phyloP scores from a whole-genome alignment of 2,888 invertebrate genomes.

The Oegoconia quadripuncta region DNA sequence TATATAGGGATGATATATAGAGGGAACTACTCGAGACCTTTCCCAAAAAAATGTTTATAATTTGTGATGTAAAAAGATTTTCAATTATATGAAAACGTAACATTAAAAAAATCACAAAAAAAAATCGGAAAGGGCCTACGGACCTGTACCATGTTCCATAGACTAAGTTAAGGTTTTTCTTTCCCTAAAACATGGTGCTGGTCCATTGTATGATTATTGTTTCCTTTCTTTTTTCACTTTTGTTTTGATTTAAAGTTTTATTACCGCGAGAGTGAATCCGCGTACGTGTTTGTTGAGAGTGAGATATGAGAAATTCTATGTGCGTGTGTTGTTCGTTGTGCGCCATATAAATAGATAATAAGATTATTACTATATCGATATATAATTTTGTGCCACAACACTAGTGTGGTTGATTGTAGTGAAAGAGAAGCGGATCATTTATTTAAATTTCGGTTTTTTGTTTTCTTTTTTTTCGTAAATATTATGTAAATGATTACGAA shows the following conservation, averaged over 20 bases:
- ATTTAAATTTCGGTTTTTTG: constrained; percentile 24
- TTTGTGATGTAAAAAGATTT: constrained; percentile 61
- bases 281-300: constrained; percentile 50
- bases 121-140: constrained; percentile 51
- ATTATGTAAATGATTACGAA: constrained; percentile 29
- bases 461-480: constrained; percentile 26
- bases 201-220: constrained; percentile 33
- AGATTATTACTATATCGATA: constrained; percentile 35
- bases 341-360: constrained; percentile 57
- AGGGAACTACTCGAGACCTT: constrained; percentile 43
- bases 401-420: constrained; percentile 23
- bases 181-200: constrained; percentile 40
- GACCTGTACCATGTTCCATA: constrained; percentile 49
- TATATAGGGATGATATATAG: constrained; percentile 53
- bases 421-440: constrained; percentile 19
- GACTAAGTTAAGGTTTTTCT: constrained; percentile 22
- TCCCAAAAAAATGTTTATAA: constrained; percentile 44
- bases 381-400: constrained; percentile 39
- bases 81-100: constrained; percentile 35
- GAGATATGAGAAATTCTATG: constrained; percentile 56
- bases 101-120: constrained; percentile 54
- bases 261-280: constrained; percentile 52
- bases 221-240: constrained; percentile 45
- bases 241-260: constrained; percentile 67
- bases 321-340: constrained; percentile 72